Base-by-base conservation (phyloP, 35 echinoderm and acorn worm genomes). In the Lytechinus pictus region DNA sequence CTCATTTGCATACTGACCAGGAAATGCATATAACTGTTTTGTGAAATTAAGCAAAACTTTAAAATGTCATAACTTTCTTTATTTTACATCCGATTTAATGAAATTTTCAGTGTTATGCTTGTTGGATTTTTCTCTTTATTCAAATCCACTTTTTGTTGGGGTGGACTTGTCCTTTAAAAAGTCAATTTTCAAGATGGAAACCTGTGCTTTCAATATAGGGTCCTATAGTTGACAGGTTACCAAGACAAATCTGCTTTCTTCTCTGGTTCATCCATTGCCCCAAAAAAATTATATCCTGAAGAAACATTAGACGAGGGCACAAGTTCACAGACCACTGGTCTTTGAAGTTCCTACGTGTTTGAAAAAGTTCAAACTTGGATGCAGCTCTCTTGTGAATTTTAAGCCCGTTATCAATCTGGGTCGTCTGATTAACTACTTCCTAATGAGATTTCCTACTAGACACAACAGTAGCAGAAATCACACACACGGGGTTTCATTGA, bases 381-480 rank as follows among this genome's bases (percentile, higher is more conserved):
- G 66, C 66, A 79, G 66, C 66, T n/a, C 66, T 79, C 21, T 1
- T 79, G 66, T 3, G 21, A 7, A 0, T 79, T 79, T 24, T 79
- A 6, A 79, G 66, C 66, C 66, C 6, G 66, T 4, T 16, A 79
- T 79, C 16, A 6, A 79, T 79, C 66, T 79, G 66, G 66, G 66
- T 79, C 66, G 16, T 79, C 16, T 79, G 66, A 79, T 79, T 79
- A 79, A 79, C 66, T 79, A 79, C 66, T 79, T 79, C 66, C 66
- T 79, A 79, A 79, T 79, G 19, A 79, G 66, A 79, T 79, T 79
- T 79, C 66, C 66, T 79, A 79, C 66, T 24, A 79, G 66, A 79
- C 66, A 79, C n/a, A 79, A 79, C 66, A 79, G 66, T 79, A 24
- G 66, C 66, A 79, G n/a, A 79, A 24, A 16, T 79, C 66, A 54